Evolutionary conservation across 2,888 invertebrate species (phyloP).

Genomic region (Embidobia sp.): DNA sequence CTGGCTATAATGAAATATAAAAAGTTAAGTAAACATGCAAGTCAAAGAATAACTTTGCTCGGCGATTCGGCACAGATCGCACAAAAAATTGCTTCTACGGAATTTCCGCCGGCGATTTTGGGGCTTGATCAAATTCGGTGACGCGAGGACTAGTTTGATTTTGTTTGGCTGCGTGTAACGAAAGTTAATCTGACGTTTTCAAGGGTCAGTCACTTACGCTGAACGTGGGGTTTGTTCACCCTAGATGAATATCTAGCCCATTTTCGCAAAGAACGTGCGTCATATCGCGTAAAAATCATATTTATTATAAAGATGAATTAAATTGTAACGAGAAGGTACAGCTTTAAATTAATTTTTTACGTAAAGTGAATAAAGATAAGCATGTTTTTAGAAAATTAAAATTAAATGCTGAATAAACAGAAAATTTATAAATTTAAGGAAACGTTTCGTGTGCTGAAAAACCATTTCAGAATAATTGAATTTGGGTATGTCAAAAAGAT

Average conservation of each 20-base stretch:
- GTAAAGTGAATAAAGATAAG: too few species aligned
- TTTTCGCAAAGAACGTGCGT: slow-evolving; percentile 46
- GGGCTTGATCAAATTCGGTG: neutral
- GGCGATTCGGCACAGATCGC: neutral
- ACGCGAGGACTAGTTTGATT: neutral
- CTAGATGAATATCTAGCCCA: slow-evolving; percentile 48
- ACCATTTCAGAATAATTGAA: too few species aligned
- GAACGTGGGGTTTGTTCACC: slow-evolving; percentile 49
- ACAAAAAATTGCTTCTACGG: slow-evolving; percentile 10
- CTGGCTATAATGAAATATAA: slow-evolving; percentile 13
- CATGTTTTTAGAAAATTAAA: too few species aligned
- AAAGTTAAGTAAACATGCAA: slow-evolving; percentile 8
- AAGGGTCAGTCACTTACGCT: slow-evolving; percentile 51
- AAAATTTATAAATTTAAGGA: too few species aligned
- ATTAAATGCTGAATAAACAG: too few species aligned
- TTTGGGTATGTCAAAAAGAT: too few species aligned
- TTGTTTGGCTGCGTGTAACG: slow-evolving; percentile 2
- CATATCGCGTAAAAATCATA: slow-evolving; percentile 47
- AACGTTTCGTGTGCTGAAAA: too few species aligned
- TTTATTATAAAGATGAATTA: too few species aligned
- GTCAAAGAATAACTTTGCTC: neutral
- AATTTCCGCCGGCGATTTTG: neutral
- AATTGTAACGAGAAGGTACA: too few species aligned
- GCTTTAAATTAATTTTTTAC: too few species aligned
- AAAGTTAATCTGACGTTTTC: slow-evolving; percentile 31